Conservation (phyloP, 2,113 vertebrate species). For the Lethenteron camtschaticum region DNA sequence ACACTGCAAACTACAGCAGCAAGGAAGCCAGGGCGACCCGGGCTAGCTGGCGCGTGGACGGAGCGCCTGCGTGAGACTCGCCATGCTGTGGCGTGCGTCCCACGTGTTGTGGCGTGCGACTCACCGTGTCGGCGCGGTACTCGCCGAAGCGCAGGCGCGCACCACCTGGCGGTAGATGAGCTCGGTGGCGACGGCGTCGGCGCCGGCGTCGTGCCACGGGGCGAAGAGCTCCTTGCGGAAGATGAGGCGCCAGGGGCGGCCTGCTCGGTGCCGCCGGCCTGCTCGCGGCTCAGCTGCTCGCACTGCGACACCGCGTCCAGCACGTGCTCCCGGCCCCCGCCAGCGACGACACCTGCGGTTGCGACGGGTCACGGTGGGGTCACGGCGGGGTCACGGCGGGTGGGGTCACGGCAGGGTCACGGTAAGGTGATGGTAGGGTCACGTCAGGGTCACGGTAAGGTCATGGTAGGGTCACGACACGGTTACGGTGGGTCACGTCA, state of each 20-base stretch:
- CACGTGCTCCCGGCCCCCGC: conserved; percentile 48
- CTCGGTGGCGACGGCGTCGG: conserved; percentile 51
- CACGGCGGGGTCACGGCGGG: too few relatives aligned
- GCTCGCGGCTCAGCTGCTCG: conserved; percentile 52
- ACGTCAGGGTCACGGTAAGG: too few relatives aligned
- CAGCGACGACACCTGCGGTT: conserved; percentile 54
- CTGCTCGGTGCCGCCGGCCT: conserved; percentile 37
- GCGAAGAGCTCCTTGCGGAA: conserved; percentile 86
- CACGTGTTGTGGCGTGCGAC: not conserved
- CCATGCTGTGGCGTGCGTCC: too few relatives aligned
- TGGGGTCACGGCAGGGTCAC: too few relatives aligned
- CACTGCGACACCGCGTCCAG: conserved; percentile 82
- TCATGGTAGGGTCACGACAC: too few relatives aligned
- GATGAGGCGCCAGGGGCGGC: conserved; percentile 59
- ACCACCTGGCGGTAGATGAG: conserved; percentile 75
- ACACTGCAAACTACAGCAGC: too few relatives aligned
- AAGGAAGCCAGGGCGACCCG: too few relatives aligned
- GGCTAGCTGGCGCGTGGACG: too few relatives aligned
- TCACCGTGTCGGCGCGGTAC: conserved; percentile 52
- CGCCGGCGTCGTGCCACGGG: conserved; percentile 56
- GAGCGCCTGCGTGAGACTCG: too few relatives aligned
- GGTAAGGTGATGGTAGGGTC: too few relatives aligned
- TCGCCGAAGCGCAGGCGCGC: conserved; percentile 49
- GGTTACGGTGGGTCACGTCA: too few relatives aligned
- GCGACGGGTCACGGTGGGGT: not conserved